Evolutionary conservation across 2,888 invertebrate genomes (phyloP).

Genomic region (Emmelina monodactyla): DNA sequence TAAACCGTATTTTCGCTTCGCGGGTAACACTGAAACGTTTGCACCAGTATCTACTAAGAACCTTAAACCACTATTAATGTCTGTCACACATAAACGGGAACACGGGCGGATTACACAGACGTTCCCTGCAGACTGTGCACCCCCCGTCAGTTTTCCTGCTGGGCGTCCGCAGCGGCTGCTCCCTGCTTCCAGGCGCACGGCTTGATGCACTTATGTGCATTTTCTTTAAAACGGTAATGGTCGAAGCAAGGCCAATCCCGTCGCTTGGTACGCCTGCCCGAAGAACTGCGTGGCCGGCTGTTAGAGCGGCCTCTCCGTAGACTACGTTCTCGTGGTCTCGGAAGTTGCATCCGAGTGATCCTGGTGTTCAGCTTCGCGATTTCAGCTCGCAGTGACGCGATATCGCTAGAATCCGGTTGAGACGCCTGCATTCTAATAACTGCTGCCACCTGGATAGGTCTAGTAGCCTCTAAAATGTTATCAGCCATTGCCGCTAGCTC

Average conservation of each 20-base stretch:
- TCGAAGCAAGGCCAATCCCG: background rate
- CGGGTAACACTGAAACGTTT: conserved; percentile 2
- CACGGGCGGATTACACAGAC: conserved; percentile 1
- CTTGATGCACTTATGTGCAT: background rate
- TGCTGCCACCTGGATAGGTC: background rate
- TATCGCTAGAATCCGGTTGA: background rate
- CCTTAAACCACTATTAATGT: conserved; percentile 2
- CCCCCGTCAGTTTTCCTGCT: background rate
- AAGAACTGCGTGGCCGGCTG: background rate
- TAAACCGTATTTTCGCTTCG: background rate
- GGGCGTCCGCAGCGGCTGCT: too few relatives aligned
- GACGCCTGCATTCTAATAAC: background rate
- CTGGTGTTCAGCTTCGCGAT: background rate
- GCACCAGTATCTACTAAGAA: conserved; percentile 3
- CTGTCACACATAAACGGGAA: background rate
- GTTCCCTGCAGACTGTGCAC: conserved; percentile 1
- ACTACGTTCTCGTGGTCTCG: too few relatives aligned
- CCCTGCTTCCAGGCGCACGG: conserved; percentile 4
- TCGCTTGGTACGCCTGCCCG: background rate
- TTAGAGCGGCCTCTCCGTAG: background rate
- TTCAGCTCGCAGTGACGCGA: background rate
- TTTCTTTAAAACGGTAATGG: background rate
- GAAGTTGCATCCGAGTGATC: background rate
- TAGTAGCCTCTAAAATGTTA: too few relatives aligned
- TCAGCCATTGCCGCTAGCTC: too few relatives aligned